Conservation (phyloP, 2,113 vertebrate genomes). For the Sula dactylatra region DNA sequence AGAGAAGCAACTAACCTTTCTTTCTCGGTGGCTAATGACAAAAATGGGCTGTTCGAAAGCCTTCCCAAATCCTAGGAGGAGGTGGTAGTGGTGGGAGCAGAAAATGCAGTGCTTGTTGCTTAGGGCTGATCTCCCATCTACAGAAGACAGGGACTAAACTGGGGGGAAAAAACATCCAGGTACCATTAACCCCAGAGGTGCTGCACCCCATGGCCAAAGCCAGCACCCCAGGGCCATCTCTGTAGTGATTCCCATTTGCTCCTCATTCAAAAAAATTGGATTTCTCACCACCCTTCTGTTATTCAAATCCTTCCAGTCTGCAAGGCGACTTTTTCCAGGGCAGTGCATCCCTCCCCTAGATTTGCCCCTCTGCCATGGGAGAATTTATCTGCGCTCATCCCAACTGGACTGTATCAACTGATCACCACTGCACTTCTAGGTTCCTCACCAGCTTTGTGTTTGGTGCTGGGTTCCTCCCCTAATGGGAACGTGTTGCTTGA, state of each 20-base stretch:
- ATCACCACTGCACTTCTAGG: neutral
- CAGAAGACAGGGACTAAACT: neutral
- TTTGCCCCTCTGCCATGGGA: neutral
- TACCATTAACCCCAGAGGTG: neutral
- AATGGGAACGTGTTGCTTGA: rapidly evolving
- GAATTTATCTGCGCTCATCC: neutral
- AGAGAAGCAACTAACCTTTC: neutral
- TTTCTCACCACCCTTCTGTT: neutral
- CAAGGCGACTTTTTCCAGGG: neutral
- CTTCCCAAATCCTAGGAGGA: neutral
- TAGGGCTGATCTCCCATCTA: neutral
- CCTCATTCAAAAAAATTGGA: neutral
- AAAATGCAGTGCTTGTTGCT: neutral
- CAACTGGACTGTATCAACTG: neutral
- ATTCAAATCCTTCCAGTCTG: too few species aligned
- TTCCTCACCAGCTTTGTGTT: neutral
- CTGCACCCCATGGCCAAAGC: neutral
- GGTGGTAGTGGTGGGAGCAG: neutral
- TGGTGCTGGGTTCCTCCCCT: neutral
- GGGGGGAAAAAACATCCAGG: neutral
- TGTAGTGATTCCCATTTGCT: neutral
- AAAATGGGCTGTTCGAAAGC: neutral
- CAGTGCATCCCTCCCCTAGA: neutral
- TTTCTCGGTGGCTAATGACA: neutral
- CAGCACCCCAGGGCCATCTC: neutral